A percentile compares a stretch with the other conserved stretches of the same genome.
phyloP scores from a whole-genome alignment of 2,888 invertebrate species.

The Pecten maximus region DNA sequence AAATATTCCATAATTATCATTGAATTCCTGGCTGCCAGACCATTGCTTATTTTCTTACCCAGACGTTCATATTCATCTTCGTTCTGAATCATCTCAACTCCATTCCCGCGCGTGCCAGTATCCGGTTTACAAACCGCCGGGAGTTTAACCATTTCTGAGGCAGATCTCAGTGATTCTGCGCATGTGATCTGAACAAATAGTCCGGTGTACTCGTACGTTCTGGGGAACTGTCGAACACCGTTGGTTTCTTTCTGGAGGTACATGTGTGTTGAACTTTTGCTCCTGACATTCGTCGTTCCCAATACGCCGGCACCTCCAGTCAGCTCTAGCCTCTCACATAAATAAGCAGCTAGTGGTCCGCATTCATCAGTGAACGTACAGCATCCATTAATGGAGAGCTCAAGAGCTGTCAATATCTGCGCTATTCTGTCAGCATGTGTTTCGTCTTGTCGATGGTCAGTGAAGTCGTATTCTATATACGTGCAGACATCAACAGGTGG shows the following conservation, averaged over 20 bases:
- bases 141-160: conserved; percentile 49
- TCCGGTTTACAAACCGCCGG: conserved; percentile 70
- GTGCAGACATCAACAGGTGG: conserved; percentile 52
- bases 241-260: conserved; percentile 50
- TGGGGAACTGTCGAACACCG: conserved; percentile 65
- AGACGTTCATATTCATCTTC: conserved; percentile 26
- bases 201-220: conserved; percentile 61
- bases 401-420: conserved; percentile 50
- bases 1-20: conserved; percentile 52
- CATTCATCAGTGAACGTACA: conserved; percentile 73
- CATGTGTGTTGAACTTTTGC: conserved; percentile 62
- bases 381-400: conserved; percentile 63
- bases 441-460: conserved; percentile 62
- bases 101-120: conserved; percentile 70
- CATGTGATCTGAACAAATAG: conserved; percentile 49
- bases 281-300: conserved; percentile 63
- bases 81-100: conserved; percentile 61
- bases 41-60: background rate
- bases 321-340: conserved; percentile 58
- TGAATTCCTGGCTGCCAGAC: conserved; percentile 41
- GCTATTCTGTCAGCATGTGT: conserved; percentile 62
- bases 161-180: conserved; percentile 51
- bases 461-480: conserved; percentile 64
- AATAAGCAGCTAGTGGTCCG: conserved; percentile 65
- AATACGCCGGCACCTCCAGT: conserved; percentile 54